Evolutionary conservation across 1,140 invertebrate genomes (phyloP).

Genomic region (Arctopsyche grandis): DNA sequence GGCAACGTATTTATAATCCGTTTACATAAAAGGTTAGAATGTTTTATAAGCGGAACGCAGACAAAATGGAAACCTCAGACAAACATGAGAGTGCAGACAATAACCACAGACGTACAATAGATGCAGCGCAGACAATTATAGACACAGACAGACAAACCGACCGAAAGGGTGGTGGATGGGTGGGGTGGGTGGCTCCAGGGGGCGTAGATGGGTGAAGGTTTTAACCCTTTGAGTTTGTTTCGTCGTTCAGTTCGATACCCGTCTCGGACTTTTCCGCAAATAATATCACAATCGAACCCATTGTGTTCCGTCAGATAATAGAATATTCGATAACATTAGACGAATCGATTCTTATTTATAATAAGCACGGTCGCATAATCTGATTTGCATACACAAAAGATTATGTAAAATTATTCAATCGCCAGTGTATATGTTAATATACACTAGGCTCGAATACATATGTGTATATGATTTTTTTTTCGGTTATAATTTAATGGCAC

Average conservation of each 20-base stretch:
- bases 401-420: slow-evolving; percentile 16
- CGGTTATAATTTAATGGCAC: neutral
- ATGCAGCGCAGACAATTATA: slow-evolving; percentile 41
- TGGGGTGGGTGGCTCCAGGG: neutral
- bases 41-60: slow-evolving; percentile 41
- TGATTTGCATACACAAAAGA: neutral
- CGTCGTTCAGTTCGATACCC: neutral
- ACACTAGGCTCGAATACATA: too few species aligned
- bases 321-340: slow-evolving; percentile 14
- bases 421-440: too few species aligned
- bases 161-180: slow-evolving; percentile 6
- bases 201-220: neutral
- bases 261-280: slow-evolving; percentile 24
- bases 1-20: slow-evolving; percentile 13
- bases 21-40: slow-evolving; percentile 30
- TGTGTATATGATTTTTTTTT: neutral
- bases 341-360: slow-evolving; percentile 9
- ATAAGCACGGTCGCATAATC: slow-evolving; percentile 3
- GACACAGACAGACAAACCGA: slow-evolving; percentile 13
- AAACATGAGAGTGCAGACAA: slow-evolving; percentile 46
- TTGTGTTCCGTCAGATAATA: slow-evolving; percentile 14
- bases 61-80: slow-evolving; percentile 46
- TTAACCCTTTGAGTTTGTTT: neutral
- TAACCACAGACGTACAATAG: slow-evolving; percentile 38
- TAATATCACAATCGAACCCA: slow-evolving; percentile 1